These are phyloP conservation scores for Trichonephila clavipes DNA, from an alignment of 1,140 invertebrate species.

Conservation along the genomic window DNA sequence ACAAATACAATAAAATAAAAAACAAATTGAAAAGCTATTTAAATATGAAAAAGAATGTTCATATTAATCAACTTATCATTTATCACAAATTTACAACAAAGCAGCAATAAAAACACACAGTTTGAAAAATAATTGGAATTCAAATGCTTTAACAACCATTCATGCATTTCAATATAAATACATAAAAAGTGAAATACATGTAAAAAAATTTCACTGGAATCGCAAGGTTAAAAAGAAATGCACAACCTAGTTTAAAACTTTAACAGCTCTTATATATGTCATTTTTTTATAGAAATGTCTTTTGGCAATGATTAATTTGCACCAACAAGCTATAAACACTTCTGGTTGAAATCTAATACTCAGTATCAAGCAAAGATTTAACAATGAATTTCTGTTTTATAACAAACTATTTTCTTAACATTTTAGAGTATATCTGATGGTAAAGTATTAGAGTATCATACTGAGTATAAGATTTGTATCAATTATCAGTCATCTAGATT, in stretches of 20 bases:
- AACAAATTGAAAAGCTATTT: neutral
- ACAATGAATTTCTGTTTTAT: neutral
- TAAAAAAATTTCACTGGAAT: neutral
- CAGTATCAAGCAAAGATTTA: neutral
- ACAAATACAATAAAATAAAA: neutral
- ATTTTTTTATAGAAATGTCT: conserved; percentile 7
- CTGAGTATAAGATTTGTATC: neutral
- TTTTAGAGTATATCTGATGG: neutral
- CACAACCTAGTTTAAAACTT: conserved; percentile 27
- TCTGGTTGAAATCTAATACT: neutral
- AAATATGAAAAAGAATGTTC: neutral
- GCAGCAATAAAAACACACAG: neutral
- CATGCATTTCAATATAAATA: conserved; percentile 18
- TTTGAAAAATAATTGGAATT: conserved; percentile 32
- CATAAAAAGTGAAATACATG: conserved; percentile 14
- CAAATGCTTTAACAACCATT: neutral
- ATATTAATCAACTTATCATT: neutral
- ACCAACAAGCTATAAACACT: conserved; percentile 3
- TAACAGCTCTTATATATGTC: neutral
- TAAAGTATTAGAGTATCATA: neutral
- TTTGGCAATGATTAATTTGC: conserved; percentile 41
- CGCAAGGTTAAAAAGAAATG: conserved; percentile 8
- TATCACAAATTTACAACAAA: neutral
- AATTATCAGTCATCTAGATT: neutral
- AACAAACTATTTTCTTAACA: neutral